Percentiles rank a stretch among this genome's conserved stretches.
Evolutionary conservation across 2,797 vertebrate genomes (phyloP).

Genomic region (Artibeus lituratus): DNA sequence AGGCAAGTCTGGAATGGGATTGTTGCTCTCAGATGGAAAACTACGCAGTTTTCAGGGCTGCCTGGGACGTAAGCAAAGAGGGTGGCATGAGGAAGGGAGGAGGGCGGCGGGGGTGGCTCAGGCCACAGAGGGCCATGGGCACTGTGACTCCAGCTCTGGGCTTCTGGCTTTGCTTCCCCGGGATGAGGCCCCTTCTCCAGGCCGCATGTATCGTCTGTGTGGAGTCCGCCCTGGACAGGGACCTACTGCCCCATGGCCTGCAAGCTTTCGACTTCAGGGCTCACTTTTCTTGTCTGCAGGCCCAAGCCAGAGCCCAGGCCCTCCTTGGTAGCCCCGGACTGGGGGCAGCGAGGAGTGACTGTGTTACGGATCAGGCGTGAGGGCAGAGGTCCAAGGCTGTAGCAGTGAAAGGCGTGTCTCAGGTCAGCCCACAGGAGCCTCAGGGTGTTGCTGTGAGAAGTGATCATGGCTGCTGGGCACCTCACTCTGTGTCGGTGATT

Average conservation of each 20-base stretch:
- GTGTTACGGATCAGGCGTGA: background rate
- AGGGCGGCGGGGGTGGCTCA: background rate
- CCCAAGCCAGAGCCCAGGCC: background rate
- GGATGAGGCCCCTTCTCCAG: rapidly evolving
- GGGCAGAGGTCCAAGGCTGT: background rate
- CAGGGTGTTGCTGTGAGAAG: background rate
- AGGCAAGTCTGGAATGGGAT: background rate
- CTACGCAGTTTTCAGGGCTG: background rate
- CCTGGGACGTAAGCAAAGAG: background rate
- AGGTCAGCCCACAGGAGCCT: background rate
- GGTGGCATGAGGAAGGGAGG: background rate
- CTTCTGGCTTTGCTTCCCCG: background rate
- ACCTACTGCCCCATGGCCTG: rapidly evolving
- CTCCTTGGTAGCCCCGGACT: background rate
- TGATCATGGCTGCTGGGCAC: rapidly evolving
- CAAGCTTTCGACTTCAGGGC: background rate
- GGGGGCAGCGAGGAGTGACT: background rate
- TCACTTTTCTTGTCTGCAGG: background rate
- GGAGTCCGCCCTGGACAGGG: background rate
- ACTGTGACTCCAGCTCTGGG: background rate
- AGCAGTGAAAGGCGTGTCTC: background rate
- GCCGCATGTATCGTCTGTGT: background rate
- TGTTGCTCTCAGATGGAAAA: background rate
- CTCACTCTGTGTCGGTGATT: background rate
- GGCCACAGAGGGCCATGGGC: too few relatives aligned